Percentiles rank a stretch among this genome's conserved stretches.
Conservation (phyloP, 37 sponge, comb jelly and placozoan species). For the Chondrilla cf. caribensis region DNA sequence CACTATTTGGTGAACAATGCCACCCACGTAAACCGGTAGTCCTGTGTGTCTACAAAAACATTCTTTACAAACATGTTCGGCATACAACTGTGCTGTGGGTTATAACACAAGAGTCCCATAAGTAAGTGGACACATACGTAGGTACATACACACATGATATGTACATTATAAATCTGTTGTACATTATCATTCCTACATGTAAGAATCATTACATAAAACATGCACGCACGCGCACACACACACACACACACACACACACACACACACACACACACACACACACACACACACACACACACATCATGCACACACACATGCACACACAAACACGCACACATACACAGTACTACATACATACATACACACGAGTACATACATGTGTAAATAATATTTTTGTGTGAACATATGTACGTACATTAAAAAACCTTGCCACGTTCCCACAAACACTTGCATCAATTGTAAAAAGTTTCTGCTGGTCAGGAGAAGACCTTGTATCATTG, state of each 20-base stretch:
- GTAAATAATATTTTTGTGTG: neutral
- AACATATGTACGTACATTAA: slow-evolving; percentile 72
- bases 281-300: slow-evolving; percentile 14
- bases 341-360: neutral
- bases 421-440: slow-evolving; percentile 85
- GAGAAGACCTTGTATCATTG: neutral
- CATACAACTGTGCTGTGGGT: slow-evolving; percentile 80
- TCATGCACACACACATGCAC: slow-evolving; percentile 9
- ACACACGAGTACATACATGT: neutral
- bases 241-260: too few relatives aligned
- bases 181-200: too few relatives aligned
- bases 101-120: neutral
- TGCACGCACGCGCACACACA: too few relatives aligned
- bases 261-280: slow-evolving; percentile 3
- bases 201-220: too few relatives aligned
- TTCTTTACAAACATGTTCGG: slow-evolving; percentile 96
- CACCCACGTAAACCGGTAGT: slow-evolving; percentile 88
- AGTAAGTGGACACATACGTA: slow-evolving; percentile 1
- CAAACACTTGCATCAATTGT: slow-evolving; percentile 75
- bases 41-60: slow-evolving; percentile 90
- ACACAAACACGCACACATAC: neutral
- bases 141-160: neutral
- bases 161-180: too few relatives aligned
- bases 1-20: slow-evolving; percentile 83
- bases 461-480: slow-evolving; percentile 48